Evolutionary conservation across 2,797 vertebrate genomes (phyloP).

Genomic region (Phaenicophaeus curvirostris): DNA sequence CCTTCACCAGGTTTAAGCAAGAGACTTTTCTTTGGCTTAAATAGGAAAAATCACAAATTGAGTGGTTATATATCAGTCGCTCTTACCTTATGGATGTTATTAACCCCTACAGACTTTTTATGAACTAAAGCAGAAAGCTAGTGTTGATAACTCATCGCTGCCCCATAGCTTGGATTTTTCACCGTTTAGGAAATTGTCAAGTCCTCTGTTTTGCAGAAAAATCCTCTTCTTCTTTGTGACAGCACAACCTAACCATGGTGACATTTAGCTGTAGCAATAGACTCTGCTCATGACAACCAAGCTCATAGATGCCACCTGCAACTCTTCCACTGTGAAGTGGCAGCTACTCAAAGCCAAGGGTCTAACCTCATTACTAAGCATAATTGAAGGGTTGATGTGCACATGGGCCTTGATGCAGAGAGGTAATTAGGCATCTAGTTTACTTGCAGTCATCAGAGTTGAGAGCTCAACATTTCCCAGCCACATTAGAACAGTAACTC

Average conservation of each 20-base stretch:
- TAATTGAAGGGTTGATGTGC: neutral
- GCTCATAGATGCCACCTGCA: neutral
- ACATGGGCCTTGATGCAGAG: neutral
- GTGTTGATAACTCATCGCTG: neutral
- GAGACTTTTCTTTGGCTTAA: neutral
- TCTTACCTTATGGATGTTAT: neutral
- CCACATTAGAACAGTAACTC: neutral
- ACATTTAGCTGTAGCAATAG: neutral
- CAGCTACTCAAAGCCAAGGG: fast-evolving
- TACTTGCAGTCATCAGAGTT: neutral
- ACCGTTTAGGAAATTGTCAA: neutral
- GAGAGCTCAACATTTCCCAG: neutral
- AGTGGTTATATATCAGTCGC: neutral
- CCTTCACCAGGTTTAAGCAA: constrained; percentile 1
- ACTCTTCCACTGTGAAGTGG: neutral
- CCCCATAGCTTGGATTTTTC: neutral
- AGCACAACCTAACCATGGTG: neutral
- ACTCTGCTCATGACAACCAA: neutral
- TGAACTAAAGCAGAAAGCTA: neutral
- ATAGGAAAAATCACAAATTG: neutral
- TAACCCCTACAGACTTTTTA: neutral
- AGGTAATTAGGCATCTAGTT: neutral
- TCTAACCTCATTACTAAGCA: neutral
- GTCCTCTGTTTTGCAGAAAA: neutral
- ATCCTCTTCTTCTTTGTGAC: neutral